phyloP scores from a whole-genome alignment of 2,888 invertebrate species.

The Cosmopolites sordidus region DNA sequence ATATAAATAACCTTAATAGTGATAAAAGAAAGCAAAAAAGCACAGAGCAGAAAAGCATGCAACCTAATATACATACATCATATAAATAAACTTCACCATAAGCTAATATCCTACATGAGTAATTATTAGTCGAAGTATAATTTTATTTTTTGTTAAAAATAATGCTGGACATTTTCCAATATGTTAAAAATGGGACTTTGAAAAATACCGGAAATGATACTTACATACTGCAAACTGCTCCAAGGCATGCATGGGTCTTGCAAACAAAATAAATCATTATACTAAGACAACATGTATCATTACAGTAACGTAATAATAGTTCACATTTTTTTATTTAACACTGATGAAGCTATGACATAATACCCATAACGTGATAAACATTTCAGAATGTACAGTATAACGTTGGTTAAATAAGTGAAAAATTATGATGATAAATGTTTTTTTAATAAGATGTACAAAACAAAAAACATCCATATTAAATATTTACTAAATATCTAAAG shows the following conservation, averaged over 20 bases:
- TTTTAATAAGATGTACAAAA: too few species aligned
- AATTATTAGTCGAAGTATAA: too few species aligned
- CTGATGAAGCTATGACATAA: too few species aligned
- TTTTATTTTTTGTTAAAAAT: slow-evolving; percentile 7
- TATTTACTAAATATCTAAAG: too few species aligned
- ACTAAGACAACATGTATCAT: slow-evolving; percentile 44
- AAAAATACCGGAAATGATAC: slow-evolving; percentile 50
- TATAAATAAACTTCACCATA: neutral
- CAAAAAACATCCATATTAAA: too few species aligned
- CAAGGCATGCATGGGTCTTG: slow-evolving; percentile 84
- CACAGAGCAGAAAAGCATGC: slow-evolving; percentile 10
- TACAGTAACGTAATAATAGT: slow-evolving; percentile 10
- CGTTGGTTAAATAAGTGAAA: too few species aligned
- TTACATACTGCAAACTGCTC: slow-evolving; percentile 86
- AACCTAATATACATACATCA: slow-evolving; percentile 1
- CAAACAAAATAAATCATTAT: slow-evolving; percentile 40
- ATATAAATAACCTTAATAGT: neutral
- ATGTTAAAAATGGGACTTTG: too few species aligned
- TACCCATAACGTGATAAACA: too few species aligned
- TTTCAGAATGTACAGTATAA: too few species aligned
- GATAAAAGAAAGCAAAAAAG: slow-evolving; percentile 12
- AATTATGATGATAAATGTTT: too few species aligned
- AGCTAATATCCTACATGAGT: neutral
- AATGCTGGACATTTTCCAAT: neutral
- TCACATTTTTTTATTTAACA: slow-evolving; percentile 10